Base-by-base conservation (phyloP, 2,888 invertebrate species). In the Osmoderma eremita region DNA sequence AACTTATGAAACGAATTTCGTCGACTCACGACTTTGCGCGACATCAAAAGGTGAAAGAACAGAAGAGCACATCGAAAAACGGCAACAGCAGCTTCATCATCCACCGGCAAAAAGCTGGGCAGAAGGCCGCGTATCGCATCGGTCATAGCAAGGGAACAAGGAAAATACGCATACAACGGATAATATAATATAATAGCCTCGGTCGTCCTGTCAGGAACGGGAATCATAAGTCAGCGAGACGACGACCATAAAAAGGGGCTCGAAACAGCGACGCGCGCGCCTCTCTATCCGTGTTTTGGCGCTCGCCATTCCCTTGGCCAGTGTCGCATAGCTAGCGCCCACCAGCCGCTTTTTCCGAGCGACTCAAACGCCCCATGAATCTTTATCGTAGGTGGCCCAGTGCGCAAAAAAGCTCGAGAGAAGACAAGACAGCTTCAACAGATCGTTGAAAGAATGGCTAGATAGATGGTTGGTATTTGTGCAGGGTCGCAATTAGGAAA, bases 271-370 rank as follows among this genome's bases (percentile, higher is more conserved):
- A 80, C 80, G 80, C 78, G 78, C 78, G 79, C 77, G 79, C 73
- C 74, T 76, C 75, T 75, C 79, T 79, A 81, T 81, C 81, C 81
- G 80, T 81, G 80, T 80, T 81, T 81, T 81, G 79, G 80, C 81
- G 81, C 80, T 80, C 45, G 45, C 45, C 12, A 45, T 45, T 45
- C 58, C 30, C 15, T 30, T 45, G 45, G 42, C 42, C 79, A 48
- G 54, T 58, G 51, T 61, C 45, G 58, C 58, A 61, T 61, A 48
- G 58, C 58, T 61, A 61, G 58, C 58, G 58, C 58, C 58, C 58
- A 30, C 17, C 45, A 17, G 67, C 70, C 72, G 61, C 73, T 78
- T 77, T 78, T 77, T 75, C 72, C 71, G 65, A 67, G 24, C 71
- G 58, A 20, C 58, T 41, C 58, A 61, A 61, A 61, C 58, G 58